Base-by-base conservation (phyloP, 2,113 vertebrate genomes). In the Channa maculata region DNA sequence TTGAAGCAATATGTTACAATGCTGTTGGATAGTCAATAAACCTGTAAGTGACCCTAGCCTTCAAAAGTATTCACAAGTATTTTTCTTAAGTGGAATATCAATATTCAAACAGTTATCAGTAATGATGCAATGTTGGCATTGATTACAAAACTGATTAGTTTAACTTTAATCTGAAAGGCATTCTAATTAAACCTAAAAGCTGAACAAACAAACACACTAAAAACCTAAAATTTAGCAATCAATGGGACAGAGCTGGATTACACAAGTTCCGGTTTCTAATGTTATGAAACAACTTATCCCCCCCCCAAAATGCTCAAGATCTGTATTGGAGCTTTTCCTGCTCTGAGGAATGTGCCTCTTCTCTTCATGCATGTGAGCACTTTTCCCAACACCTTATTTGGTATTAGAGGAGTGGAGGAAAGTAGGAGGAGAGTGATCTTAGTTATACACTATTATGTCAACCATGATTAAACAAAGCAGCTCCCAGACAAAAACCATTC, bases 331-430 rank as follows among this genome's bases (percentile, higher is more conserved):
- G 80, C 75, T 89, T 83, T 87, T 91, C 87, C 90, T 91, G 86
- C 89, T 92, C 80, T 68, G 79, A 92, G 94, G 94, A 95, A 94
- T 94, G 94, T 59, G 77, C 54, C 90, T 84, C 88, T 92, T 94
- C 91, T 92, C 85, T 83, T 85, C 58, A 77, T 78, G 93, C 69
- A 13, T 83, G 67, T 34, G 72, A 89, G 79, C 55, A 64, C 82
- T 86, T 83, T 91, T 92, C 91, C 90, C 90, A 92, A 83, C 86
- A 92, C 96, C 96, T 93, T 93, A 95, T 94, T 94, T 91, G 91
- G 92, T 93, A 91, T 88, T 90, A 78, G 88, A 91, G 86, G 86
- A 93, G 92, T 90, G 89, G 75, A 89, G 85, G 62, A 90, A 86
- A 91, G 88, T 71, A 89, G 84, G 84, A 90, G 90, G 91, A 84